Evolutionary conservation across 2,797 vertebrate species (phyloP), one percentile per base, ranked within the genome.

Genomic region (Girardinus metallicus): DNA sequence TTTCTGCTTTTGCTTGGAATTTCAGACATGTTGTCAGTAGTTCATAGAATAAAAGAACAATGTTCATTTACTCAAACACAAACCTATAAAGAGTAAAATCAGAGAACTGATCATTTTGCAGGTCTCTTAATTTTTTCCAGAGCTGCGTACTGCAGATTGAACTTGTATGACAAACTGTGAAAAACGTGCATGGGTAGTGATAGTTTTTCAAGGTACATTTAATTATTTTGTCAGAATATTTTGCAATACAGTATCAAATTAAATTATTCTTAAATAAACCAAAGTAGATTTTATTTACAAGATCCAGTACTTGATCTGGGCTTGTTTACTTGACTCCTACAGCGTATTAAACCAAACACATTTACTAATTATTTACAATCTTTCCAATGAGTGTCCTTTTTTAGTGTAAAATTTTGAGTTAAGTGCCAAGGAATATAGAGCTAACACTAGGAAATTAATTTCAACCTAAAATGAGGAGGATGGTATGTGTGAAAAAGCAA

Each of bases 401-500:
- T 66, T 21, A 66, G 21, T 66, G 36, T 66, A 9, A 66, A 66
- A 39, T 39, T 39, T 39, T 66, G 9, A 41, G 11, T 26, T 23
- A 39, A 39, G 23, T 68, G 9, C 4, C 36, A 68, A 26, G 36
- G 11, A 26, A 26, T 43, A 70, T 70, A 43, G 23, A 26, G 39
- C 34, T 21, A 66, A 66, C 18, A 18, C 16, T 23, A 66, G 8
- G 62, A n/a, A 43, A 70, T 41, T 23, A 26, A 41, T n/a, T 70
- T 70, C 5, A 70, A 23, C 11, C 23, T 70, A 6, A 80, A 80
- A 74, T n/a, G 66, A 39, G 34, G 74, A 73, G 55, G 44, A 39
- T 75, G 44, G 44, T 2, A 29, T 57, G 71, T 74, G 31, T 72
- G 77, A 82, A 72, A 64, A 49, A 75, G 78, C 43, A 44, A 39